Conservation (phyloP, 2,888 invertebrate genomes). For the Quadriops clusia region DNA sequence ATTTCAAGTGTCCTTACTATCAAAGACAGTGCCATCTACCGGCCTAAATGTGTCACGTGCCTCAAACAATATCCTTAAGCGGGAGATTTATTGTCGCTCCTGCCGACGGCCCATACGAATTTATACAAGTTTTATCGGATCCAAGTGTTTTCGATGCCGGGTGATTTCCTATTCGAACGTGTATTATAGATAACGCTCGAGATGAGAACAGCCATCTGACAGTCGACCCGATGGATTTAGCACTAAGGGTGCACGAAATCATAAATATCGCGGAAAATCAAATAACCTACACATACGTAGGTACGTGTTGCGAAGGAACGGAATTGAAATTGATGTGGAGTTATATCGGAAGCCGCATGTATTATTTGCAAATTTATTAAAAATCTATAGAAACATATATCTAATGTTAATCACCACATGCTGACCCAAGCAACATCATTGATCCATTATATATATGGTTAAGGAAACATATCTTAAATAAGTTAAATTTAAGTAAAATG, state of each 20-base stretch:
- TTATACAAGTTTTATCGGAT: conserved; percentile 34
- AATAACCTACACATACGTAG: conserved; percentile 26
- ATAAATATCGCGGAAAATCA: conserved; percentile 34
- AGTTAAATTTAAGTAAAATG: too few species aligned
- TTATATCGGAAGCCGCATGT: too few species aligned
- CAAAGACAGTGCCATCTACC: conserved; percentile 25
- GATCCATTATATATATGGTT: too few species aligned
- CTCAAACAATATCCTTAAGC: conserved; percentile 31
- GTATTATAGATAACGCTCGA: conserved; percentile 22
- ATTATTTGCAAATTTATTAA: too few species aligned
- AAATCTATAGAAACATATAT: too few species aligned
- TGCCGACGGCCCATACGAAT: conserved; percentile 24
- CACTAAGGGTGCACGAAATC: conserved; percentile 28
- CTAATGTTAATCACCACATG: too few species aligned
- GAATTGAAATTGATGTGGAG: too few species aligned
- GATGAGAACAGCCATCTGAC: conserved; percentile 23
- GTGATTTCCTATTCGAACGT: conserved; percentile 25
- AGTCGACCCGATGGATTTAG: conserved; percentile 26
- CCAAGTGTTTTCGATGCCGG: conserved; percentile 25
- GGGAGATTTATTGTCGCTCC: conserved; percentile 19
- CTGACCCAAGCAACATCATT: too few species aligned
- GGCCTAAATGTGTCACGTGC: conserved; percentile 31
- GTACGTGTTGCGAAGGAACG: conserved; percentile 11
- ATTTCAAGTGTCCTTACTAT: conserved; percentile 28
- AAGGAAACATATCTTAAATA: too few species aligned